Conservation (phyloP, 64 coral and sea anemone genomes). For the Actinia equina region DNA sequence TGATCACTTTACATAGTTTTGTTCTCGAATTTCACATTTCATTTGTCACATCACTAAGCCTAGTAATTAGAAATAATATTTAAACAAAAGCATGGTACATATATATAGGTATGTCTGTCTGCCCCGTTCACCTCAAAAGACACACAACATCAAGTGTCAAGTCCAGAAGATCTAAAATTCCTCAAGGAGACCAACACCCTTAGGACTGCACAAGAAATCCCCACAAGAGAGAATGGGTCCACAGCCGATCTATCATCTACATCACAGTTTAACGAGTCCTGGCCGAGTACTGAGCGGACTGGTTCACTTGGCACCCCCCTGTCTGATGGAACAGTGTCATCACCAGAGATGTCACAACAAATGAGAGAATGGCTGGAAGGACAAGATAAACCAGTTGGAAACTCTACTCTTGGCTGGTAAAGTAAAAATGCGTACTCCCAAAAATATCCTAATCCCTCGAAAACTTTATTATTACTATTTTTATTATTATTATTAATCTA, state of each 20-base stretch:
- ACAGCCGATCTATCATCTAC: constrained; percentile 62
- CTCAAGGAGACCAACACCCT: constrained; percentile 55
- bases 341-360: constrained; percentile 65
- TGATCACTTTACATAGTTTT: no score
- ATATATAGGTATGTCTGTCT: constrained; percentile 57
- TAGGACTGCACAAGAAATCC: constrained; percentile 61
- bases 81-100: not conserved
- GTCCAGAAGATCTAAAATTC: constrained; percentile 65
- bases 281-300: constrained; percentile 74
- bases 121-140: constrained; percentile 37
- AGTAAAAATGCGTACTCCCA: not conserved
- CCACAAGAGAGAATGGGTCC: constrained; percentile 89
- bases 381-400: constrained; percentile 45
- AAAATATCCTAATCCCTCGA: no score
- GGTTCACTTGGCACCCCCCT: not conserved
- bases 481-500: no score
- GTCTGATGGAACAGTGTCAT: constrained; percentile 44
- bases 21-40: no score
- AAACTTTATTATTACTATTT: no score
- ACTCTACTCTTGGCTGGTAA: constrained; percentile 75
- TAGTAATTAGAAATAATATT: not conserved
- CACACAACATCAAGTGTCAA: constrained; percentile 26
- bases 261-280: constrained; percentile 86
- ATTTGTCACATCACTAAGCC: no score
- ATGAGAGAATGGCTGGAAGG: constrained; percentile 26